A percentile compares a stretch with the other conserved stretches of the same genome.
These are phyloP conservation scores for Rhincodon typus DNA, from an alignment of 2,797 vertebrate species.

Conservation along the genomic window DNA sequence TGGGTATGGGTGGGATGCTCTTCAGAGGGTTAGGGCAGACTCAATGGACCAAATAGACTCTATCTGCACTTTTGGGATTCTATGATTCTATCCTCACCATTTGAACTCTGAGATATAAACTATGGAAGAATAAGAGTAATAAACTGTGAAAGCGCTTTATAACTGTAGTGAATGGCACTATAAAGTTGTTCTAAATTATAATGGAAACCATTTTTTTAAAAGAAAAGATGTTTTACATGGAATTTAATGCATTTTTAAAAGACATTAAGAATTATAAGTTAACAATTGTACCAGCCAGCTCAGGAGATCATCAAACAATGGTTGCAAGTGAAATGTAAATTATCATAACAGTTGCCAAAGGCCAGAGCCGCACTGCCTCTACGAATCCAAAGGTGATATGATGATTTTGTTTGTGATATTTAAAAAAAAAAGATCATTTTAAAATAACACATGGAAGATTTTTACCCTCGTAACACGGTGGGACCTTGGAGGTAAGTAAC, in stretches of 20 bases:
- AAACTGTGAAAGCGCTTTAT: not conserved
- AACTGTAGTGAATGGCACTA: not conserved
- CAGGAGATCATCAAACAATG: not conserved
- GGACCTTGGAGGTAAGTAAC: not conserved
- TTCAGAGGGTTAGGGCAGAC: too few species aligned
- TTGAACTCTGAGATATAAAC: not conserved
- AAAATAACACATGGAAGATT: not conserved
- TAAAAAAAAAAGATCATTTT: not conserved
- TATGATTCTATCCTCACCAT: too few species aligned
- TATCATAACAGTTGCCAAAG: not conserved
- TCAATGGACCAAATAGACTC: too few species aligned
- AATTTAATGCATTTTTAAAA: not conserved
- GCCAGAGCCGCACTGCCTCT: not conserved
- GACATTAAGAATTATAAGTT: not conserved
- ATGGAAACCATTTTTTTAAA: not conserved
- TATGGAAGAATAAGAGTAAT: not conserved
- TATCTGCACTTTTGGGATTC: too few species aligned
- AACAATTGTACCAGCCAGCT: not conserved
- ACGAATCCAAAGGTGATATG: not conserved
- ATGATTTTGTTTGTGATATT: not conserved
- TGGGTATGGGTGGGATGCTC: too few species aligned
- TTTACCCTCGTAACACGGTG: not conserved
- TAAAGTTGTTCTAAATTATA: slow-evolving; percentile 10
- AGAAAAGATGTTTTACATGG: too few species aligned
- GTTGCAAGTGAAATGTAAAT: not conserved